A percentile compares a stretch with the other conserved stretches of the same genome.
Evolutionary conservation across 2,888 invertebrate genomes (phyloP).

Genomic region (Drosophila ezoana): DNA sequence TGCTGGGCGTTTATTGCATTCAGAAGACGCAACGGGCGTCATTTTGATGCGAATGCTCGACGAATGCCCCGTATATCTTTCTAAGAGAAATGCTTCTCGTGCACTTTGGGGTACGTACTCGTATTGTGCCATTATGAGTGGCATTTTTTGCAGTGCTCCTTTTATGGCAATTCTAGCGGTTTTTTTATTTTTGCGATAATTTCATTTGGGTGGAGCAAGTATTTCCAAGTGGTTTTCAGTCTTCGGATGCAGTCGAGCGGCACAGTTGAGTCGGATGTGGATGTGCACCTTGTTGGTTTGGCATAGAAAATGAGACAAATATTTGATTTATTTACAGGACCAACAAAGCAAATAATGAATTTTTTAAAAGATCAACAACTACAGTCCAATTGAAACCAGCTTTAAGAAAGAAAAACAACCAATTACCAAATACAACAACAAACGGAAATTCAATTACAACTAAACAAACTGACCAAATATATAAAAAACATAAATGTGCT

Average conservation of each 20-base stretch:
- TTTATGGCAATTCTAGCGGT: constrained; percentile 9
- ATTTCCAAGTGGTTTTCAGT: constrained; percentile 22
- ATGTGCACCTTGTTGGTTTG: not conserved
- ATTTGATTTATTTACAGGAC: constrained; percentile 55
- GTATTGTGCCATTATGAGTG: constrained; percentile 14
- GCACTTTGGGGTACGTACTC: constrained; percentile 28
- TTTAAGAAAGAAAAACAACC: constrained; percentile 38
- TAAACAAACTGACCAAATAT: constrained; percentile 50
- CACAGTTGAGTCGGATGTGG: constrained; percentile 52
- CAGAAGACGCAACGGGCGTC: constrained; percentile 37
- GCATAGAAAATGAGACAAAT: constrained; percentile 9
- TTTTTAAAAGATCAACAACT: constrained; percentile 28
- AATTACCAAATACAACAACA: constrained; percentile 3
- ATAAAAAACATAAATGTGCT: constrained; percentile 48
- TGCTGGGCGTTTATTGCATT: constrained; percentile 44
- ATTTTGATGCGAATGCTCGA: constrained; percentile 23
- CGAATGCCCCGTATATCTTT: constrained; percentile 11
- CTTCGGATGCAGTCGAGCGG: constrained; percentile 31
- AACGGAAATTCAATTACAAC: constrained; percentile 7
- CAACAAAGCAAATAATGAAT: constrained; percentile 55
- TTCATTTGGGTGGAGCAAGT: constrained; percentile 47
- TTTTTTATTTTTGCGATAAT: constrained; percentile 38
- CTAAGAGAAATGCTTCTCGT: constrained; percentile 17
- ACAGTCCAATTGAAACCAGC: constrained; percentile 50
- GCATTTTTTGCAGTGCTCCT: not conserved